Conservation (phyloP, 1,140 invertebrate species). For the Sarcophaga peregrina region DNA sequence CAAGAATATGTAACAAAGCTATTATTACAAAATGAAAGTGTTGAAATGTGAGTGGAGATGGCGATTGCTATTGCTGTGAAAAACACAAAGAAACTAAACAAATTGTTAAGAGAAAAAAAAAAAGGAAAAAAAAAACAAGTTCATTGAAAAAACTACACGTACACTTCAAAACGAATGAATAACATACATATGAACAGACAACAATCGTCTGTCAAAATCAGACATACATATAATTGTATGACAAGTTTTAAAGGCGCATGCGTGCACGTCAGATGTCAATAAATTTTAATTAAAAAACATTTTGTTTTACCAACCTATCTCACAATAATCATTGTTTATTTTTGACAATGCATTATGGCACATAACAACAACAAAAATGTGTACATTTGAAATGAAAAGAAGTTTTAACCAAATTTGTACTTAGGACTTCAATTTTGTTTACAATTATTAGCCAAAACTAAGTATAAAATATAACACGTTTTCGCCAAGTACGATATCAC, state of each 20-base stretch:
- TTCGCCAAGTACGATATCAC: not conserved
- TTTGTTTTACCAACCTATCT: not conserved
- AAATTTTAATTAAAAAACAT: slow-evolving; percentile 22
- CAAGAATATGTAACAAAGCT: not conserved
- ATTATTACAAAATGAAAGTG: too few species aligned
- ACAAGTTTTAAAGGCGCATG: slow-evolving; percentile 28
- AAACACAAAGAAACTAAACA: not conserved
- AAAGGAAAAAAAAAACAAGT: not conserved
- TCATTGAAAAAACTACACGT: slow-evolving; percentile 13
- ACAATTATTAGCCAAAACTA: slow-evolving; percentile 4
- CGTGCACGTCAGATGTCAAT: slow-evolving; percentile 38
- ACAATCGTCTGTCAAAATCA: slow-evolving; percentile 7
- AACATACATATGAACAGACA: not conserved
- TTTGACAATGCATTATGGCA: not conserved
- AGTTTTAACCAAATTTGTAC: slow-evolving; percentile 31
- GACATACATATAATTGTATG: not conserved
- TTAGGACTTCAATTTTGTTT: not conserved
- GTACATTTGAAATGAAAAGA: not conserved
- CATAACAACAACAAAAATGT: not conserved
- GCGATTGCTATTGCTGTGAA: too few species aligned
- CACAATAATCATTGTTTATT: not conserved
- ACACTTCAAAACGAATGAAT: not conserved
- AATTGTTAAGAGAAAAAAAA: not conserved
- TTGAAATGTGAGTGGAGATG: too few species aligned
- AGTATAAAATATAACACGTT: too few species aligned